These are phyloP conservation scores for Xestobium rufovillosum DNA, from an alignment of 2,888 invertebrate genomes.

Conservation along the genomic window DNA sequence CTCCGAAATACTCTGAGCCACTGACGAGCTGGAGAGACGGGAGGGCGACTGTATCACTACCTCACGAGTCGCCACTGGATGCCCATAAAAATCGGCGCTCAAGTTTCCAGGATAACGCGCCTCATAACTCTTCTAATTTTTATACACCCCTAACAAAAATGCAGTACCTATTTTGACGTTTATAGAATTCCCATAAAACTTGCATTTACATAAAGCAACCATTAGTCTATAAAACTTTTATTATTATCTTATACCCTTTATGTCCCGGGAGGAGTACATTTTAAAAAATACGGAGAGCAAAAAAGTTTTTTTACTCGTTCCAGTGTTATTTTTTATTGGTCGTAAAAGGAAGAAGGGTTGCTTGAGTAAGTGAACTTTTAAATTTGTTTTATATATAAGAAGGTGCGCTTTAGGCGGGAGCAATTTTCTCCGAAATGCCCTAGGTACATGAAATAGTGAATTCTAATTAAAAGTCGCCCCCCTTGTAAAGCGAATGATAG, in stretches of 20 bases:
- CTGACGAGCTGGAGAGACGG: too few relatives aligned
- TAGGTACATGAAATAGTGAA: slow-evolving; percentile 12
- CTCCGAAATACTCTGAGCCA: too few relatives aligned
- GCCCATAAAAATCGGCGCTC: too few relatives aligned
- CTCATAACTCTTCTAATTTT: too few relatives aligned
- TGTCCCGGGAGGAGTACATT: slow-evolving; percentile 18
- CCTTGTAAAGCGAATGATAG: slow-evolving; percentile 12
- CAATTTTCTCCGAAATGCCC: slow-evolving; percentile 15
- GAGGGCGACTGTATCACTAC: too few relatives aligned
- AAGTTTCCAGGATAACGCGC: too few relatives aligned
- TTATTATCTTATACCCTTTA: slow-evolving; percentile 15
- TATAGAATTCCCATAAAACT: slow-evolving; percentile 1
- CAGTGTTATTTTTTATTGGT: slow-evolving; percentile 20
- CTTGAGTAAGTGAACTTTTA: slow-evolving; percentile 21
- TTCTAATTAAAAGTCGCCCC: slow-evolving; percentile 25
- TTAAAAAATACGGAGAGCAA: too few relatives aligned
- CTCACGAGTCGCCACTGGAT: too few relatives aligned
- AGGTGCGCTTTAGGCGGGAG: not conserved
- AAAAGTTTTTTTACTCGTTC: slow-evolving; percentile 1
- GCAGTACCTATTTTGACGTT: too few relatives aligned
- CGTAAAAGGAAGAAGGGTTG: slow-evolving; percentile 25
- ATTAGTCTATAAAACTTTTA: slow-evolving; percentile 22
- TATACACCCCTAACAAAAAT: too few relatives aligned
- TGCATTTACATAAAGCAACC: slow-evolving; percentile 14
- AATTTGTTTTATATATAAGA: slow-evolving; percentile 19